phyloP scores from a whole-genome alignment of 2,113 vertebrate species.

The Copsychus sechellarum region DNA sequence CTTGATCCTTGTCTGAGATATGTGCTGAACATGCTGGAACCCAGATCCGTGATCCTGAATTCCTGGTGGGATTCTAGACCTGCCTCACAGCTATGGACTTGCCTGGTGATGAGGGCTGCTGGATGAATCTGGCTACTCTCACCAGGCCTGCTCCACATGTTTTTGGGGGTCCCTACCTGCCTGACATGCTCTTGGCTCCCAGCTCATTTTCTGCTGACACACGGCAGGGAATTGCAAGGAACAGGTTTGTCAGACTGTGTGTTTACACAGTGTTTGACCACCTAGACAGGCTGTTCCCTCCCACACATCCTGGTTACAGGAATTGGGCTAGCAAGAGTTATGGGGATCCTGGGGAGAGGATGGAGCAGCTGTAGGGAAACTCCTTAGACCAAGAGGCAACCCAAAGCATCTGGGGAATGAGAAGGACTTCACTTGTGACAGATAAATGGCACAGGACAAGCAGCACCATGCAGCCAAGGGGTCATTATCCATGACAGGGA shows the following conservation, averaged over 20 bases:
- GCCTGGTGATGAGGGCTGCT: background rate
- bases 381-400: background rate
- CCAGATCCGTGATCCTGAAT: background rate
- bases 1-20: background rate
- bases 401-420: background rate
- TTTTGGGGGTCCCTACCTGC: background rate
- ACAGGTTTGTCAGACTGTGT: background rate
- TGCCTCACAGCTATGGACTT: background rate
- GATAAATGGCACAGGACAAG: background rate
- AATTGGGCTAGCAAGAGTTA: background rate
- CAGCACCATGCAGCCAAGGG: background rate
- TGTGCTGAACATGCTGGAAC: background rate
- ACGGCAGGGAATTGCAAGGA: background rate
- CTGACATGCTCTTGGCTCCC: background rate
- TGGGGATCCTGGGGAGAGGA: background rate
- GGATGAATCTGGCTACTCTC: background rate
- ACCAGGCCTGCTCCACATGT: background rate
- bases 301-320: background rate
- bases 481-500: rapidly evolving
- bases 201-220: background rate
- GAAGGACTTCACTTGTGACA: background rate
- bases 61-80: background rate
- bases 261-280: background rate
- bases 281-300: background rate
- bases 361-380: background rate